Percentiles rank a stretch among this genome's conserved stretches.
Evolutionary conservation across 2,113 vertebrate genomes (phyloP).

Genomic region (Tinamus guttatus): DNA sequence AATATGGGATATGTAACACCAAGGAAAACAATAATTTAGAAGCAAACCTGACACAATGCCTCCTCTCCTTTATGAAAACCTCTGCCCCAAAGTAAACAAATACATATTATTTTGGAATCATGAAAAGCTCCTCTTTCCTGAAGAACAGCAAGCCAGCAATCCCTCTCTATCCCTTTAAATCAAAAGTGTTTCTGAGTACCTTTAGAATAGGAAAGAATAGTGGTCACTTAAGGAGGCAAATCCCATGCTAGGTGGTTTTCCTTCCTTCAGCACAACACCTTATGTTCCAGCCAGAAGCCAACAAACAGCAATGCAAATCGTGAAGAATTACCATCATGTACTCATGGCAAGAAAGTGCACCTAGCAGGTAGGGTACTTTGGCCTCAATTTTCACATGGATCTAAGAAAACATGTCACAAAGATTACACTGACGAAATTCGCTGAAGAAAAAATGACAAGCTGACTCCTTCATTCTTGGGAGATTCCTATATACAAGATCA

Average conservation of each 20-base stretch:
- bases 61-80: background rate
- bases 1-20: background rate
- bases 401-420: background rate
- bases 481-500: background rate
- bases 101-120: background rate
- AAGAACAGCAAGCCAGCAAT: background rate
- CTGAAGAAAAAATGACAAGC: background rate
- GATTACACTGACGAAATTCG: background rate
- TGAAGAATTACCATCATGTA: background rate
- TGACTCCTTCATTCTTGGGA: background rate
- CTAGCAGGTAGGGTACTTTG: background rate
- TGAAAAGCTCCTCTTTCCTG: background rate
- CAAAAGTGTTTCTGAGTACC: background rate
- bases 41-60: background rate
- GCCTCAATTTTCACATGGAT: background rate
- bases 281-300: background rate
- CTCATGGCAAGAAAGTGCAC: background rate
- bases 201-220: background rate
- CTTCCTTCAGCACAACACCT: background rate
- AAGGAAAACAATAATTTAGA: background rate
- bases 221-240: background rate
- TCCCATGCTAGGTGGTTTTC: background rate
- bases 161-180: background rate
- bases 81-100: background rate
- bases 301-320: background rate